phyloP scores from a whole-genome alignment of 2,797 vertebrate genomes.

The Smutsia temminckii region DNA sequence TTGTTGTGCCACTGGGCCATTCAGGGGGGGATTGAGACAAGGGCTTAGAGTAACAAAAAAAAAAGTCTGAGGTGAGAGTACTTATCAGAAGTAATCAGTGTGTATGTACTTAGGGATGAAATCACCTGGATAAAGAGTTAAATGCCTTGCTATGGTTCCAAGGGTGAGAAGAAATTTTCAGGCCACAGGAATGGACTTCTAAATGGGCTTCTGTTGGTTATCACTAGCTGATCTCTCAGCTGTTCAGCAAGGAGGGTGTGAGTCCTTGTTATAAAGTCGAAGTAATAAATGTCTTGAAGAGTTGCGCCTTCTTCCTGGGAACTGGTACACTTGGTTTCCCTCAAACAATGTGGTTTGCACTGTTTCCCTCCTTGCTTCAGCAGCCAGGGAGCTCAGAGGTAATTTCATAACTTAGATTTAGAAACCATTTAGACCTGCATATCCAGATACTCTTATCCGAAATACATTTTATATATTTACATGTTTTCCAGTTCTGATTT shows the following conservation, averaged over 20 bases:
- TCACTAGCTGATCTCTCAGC: not conserved
- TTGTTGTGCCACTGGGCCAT: not conserved
- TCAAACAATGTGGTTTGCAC: not conserved
- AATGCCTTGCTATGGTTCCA: not conserved
- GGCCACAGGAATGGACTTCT: not conserved
- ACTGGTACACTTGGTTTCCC: not conserved
- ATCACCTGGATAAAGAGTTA: not conserved
- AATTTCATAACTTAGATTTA: slow-evolving; percentile 27
- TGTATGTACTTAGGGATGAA: not conserved
- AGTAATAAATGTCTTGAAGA: not conserved
- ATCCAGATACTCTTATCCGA: not conserved
- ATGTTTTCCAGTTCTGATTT: slow-evolving; percentile 23
- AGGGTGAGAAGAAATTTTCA: not conserved
- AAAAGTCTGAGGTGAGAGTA: not conserved
- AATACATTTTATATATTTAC: not conserved
- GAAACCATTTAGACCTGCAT: not conserved
- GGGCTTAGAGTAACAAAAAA: not conserved
- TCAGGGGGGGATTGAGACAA: not conserved
- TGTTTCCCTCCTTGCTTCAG: slow-evolving; percentile 17
- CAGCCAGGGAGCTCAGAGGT: slow-evolving; percentile 25
- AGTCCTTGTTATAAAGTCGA: not conserved
- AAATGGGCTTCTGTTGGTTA: not conserved
- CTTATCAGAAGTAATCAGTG: not conserved
- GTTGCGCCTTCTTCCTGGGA: not conserved
- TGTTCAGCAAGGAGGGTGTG: slow-evolving; percentile 2